A percentile compares a stretch with the other conserved stretches of the same genome.
phyloP scores from a whole-genome alignment of 2,888 invertebrate genomes.

The Crioceris asparagi region DNA sequence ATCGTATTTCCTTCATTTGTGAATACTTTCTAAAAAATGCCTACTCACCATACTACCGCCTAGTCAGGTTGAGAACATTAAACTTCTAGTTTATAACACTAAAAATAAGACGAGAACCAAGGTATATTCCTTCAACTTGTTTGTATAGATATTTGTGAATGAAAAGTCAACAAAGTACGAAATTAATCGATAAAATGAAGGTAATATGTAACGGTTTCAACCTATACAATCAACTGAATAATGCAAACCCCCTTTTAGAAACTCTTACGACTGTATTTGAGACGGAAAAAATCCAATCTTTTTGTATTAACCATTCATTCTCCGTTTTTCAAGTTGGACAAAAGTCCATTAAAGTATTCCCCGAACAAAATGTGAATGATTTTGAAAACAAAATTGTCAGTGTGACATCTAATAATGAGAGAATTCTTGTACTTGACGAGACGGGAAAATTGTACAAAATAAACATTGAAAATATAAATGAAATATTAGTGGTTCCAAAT shows the following conservation, averaged over 20 bases:
- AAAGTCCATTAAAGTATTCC: constrained; percentile 7
- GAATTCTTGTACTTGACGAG: constrained; percentile 24
- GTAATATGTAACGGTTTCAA: constrained; percentile 36
- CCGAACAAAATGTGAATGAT: constrained; percentile 5
- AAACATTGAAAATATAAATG: constrained; percentile 16
- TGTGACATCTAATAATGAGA: constrained; percentile 25
- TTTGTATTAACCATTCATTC: constrained; percentile 26
- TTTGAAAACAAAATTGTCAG: constrained; percentile 11
- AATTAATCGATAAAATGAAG: constrained; percentile 32
- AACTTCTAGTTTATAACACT: too few species aligned
- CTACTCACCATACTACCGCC: too few species aligned
- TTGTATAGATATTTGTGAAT: too few species aligned
- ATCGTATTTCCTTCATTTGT: too few species aligned
- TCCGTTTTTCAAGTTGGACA: constrained; percentile 11
- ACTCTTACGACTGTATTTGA: constrained; percentile 20
- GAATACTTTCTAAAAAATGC: too few species aligned
- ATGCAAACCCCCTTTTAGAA: constrained; percentile 18
- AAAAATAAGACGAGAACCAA: too few species aligned
- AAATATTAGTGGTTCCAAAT: constrained; percentile 18
- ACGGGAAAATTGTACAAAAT: constrained; percentile 25
- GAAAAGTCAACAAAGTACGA: too few species aligned
- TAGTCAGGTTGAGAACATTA: too few species aligned
- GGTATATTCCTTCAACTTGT: too few species aligned
- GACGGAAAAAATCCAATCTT: constrained; percentile 20
- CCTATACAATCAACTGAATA: constrained; percentile 31